Base-by-base conservation (phyloP, 2,113 vertebrate species). In the Chloropsis hardwickii region DNA sequence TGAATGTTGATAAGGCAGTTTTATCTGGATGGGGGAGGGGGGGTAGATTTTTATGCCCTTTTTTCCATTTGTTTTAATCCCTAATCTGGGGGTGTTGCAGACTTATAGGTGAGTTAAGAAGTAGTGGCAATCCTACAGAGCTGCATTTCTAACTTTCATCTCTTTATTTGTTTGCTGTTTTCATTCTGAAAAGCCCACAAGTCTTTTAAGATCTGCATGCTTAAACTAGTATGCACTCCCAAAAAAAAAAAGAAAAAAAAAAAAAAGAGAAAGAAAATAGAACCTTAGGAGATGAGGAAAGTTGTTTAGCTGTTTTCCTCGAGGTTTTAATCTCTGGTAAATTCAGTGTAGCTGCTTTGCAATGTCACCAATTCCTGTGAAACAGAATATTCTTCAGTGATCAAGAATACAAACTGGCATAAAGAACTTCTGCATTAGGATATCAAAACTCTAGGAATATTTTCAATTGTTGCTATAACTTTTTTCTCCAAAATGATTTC, bases 361-460 rank as follows among this genome's bases (percentile, higher is more conserved):
- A 58, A n/a, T 82, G 93, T 96, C 95, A 93, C 67, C 23, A 11
- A 50, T 84, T 83, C 85, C 84, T 61, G 53, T 45, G 56, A 94
- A 92, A 47, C 33, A 58, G 51, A 88, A 54, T 94, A 79, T 61
- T 86, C 67, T 73, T 14, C 18, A 88, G 67, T 83, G 80, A 78
- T 91, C 85, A 94, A 79, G 70, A 71, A 74, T 39, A 57, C 56
- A 39, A 44, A 76, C 80, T 40, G 16, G 70, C 44, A 72, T 56
- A 58, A 72, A 95, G 53, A 81, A 50, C 70, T 96, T 96, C 88
- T 97, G 96, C 96, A 92, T 97, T 96, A 97, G 88, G 77, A 95
- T 91, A 83, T 96, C 92, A 93, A 93, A 94, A 97, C 90, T 60
- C 60, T 67, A 64, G 84, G 74, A 94, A 82, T 92, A 79, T 96